A percentile compares a stretch with the other conserved stretches of the same genome.
phyloP scores from a whole-genome alignment of 2,113 vertebrate genomes.

The Toxotes jaculatrix region DNA sequence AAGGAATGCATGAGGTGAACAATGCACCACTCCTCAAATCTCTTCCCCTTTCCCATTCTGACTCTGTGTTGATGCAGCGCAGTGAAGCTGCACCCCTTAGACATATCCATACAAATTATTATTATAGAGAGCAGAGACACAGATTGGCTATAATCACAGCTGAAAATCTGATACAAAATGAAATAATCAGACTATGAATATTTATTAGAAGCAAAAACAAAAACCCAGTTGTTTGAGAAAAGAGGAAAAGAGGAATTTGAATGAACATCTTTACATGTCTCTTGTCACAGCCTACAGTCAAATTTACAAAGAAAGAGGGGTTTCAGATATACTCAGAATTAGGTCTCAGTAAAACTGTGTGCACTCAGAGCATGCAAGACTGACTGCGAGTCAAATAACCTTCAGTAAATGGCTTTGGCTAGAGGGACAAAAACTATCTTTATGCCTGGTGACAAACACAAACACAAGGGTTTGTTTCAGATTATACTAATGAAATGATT shows the following conservation, averaged over 20 bases:
- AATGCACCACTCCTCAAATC: neutral
- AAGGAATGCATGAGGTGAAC: neutral
- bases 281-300: neutral
- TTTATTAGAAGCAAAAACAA: constrained; percentile 22
- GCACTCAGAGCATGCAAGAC: neutral
- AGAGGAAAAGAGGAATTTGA: neutral
- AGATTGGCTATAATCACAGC: neutral
- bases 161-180: neutral
- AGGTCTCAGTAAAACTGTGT: neutral
- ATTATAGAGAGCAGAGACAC: neutral
- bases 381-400: no score
- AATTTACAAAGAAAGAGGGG: neutral
- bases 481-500: neutral
- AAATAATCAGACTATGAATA: constrained; percentile 41
- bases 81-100: neutral
- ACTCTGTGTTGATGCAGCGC: neutral
- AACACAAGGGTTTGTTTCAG: neutral
- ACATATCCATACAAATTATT: neutral
- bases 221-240: neutral
- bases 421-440: neutral
- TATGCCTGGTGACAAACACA: no score
- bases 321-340: neutral
- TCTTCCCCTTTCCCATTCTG: constrained; percentile 5
- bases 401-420: no score
- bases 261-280: neutral